A percentile compares a stretch with the other conserved stretches of the same genome.
These are phyloP conservation scores for Rana temporaria DNA, from an alignment of 2,113 vertebrate species.

Conservation along the genomic window DNA sequence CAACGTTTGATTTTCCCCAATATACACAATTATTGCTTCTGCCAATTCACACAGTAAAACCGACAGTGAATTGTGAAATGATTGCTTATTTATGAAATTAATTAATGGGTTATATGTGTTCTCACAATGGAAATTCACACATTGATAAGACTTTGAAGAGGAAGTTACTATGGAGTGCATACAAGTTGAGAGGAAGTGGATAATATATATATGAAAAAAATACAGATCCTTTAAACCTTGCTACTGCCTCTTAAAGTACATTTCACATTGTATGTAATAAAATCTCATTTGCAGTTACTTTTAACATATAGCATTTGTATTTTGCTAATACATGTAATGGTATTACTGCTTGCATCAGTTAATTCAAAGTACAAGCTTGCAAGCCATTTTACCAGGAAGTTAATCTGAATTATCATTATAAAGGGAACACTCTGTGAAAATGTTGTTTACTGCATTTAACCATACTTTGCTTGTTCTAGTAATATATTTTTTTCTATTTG, in stretches of 20 bases:
- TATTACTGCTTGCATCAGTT: slow-evolving; percentile 8
- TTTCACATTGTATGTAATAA: slow-evolving; percentile 1
- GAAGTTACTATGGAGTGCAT: not conserved
- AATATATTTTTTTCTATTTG: not conserved
- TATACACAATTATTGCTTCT: too few relatives aligned
- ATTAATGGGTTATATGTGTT: not conserved
- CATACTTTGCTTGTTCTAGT: not conserved
- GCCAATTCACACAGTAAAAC: not conserved
- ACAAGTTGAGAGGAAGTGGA: not conserved
- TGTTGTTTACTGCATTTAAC: not conserved
- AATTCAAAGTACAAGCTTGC: not conserved
- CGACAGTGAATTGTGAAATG: not conserved
- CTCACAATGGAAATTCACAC: not conserved
- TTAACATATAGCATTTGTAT: slow-evolving; percentile 14
- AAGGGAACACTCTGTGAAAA: not conserved
- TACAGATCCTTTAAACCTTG: slow-evolving; percentile 3
- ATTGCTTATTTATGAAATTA: not conserved
- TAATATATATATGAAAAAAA: not conserved
- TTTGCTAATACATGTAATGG: slow-evolving; percentile 25
- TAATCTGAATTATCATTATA: not conserved
- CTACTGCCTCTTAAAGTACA: not conserved
- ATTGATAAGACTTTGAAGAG: not conserved
- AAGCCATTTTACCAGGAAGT: slow-evolving; percentile 3
- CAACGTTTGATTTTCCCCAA: too few relatives aligned
- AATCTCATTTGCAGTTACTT: slow-evolving; percentile 30